Evolutionary conservation across 1,140 invertebrate genomes (phyloP).

Genomic region (Dryas iulia): DNA sequence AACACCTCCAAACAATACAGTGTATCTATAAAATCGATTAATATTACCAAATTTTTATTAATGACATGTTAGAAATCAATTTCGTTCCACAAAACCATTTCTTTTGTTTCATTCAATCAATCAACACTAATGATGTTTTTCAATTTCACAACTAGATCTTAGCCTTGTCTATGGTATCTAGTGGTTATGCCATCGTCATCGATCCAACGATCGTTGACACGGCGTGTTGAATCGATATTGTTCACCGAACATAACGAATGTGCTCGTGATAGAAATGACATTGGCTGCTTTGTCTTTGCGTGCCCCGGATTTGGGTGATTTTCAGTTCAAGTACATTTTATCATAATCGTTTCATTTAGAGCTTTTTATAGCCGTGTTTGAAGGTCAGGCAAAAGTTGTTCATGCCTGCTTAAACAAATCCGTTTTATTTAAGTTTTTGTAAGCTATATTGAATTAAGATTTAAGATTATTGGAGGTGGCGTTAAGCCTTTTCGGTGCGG

Average conservation of each 20-base stretch:
- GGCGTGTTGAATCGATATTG: constrained; percentile 54
- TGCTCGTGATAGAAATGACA: constrained; percentile 62
- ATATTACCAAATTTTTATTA: constrained; percentile 1
- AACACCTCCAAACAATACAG: background rate
- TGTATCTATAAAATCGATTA: background rate
- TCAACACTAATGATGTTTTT: constrained; percentile 31
- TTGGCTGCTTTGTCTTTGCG: constrained; percentile 62
- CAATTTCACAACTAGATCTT: constrained; percentile 35
- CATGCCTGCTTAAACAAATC: background rate
- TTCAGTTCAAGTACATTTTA: constrained; percentile 50
- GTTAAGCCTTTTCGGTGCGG: background rate
- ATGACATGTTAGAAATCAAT: constrained; percentile 6
- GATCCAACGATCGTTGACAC: constrained; percentile 35
- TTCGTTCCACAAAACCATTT: constrained; percentile 2
- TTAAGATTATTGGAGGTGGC: background rate
- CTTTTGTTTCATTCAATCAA: constrained; percentile 10
- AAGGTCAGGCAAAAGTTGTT: constrained; percentile 19
- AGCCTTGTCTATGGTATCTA: constrained; percentile 35
- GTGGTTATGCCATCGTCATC: constrained; percentile 13
- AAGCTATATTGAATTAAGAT: background rate
- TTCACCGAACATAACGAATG: constrained; percentile 42
- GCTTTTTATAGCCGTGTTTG: constrained; percentile 12
- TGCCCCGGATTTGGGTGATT: constrained; percentile 63
- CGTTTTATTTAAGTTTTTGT: background rate
- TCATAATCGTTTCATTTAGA: constrained; percentile 13